Evolutionary conservation across 2,888 invertebrate species (phyloP).

Genomic region (Synanthedon myopaeformis): DNA sequence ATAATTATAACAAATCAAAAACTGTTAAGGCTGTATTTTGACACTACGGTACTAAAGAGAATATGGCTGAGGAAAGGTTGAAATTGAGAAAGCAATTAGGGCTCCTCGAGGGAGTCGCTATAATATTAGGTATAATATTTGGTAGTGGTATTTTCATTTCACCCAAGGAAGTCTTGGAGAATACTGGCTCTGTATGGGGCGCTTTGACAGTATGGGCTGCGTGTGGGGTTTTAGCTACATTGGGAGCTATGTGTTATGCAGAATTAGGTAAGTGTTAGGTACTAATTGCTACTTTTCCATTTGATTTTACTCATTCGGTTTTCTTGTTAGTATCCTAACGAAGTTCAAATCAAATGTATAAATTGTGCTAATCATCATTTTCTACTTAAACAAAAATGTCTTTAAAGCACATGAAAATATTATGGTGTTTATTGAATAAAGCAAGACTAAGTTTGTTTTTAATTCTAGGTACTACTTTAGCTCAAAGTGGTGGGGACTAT

Average conservation of each 20-base stretch:
- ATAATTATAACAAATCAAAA: too few relatives aligned
- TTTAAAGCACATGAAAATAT: background rate
- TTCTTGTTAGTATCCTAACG: too few relatives aligned
- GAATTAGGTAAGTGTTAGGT: constrained; percentile 77
- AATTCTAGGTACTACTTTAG: constrained; percentile 75
- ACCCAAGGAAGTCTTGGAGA: constrained; percentile 91
- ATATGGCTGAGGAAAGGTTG: constrained; percentile 69
- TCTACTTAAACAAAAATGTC: too few relatives aligned
- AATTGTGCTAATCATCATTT: too few relatives aligned
- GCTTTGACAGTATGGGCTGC: constrained; percentile 89
- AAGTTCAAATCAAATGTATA: too few relatives aligned
- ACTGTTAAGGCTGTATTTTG: too few relatives aligned
- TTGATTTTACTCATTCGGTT: too few relatives aligned
- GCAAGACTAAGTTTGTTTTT: background rate
- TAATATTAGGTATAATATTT: constrained; percentile 93
- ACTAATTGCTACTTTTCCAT: too few relatives aligned
- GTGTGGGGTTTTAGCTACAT: constrained; percentile 89
- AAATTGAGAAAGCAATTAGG: constrained; percentile 91
- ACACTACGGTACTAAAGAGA: constrained; percentile 2
- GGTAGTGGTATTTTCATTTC: constrained; percentile 97
- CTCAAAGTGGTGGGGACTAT: constrained; percentile 97
- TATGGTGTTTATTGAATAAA: background rate
- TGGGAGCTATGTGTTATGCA: constrained; percentile 97
- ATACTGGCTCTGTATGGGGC: constrained; percentile 91
- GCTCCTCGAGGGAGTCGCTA: constrained; percentile 90